Base-by-base conservation (phyloP, 2,113 vertebrate species). In the Nyctibius bracteatus region DNA sequence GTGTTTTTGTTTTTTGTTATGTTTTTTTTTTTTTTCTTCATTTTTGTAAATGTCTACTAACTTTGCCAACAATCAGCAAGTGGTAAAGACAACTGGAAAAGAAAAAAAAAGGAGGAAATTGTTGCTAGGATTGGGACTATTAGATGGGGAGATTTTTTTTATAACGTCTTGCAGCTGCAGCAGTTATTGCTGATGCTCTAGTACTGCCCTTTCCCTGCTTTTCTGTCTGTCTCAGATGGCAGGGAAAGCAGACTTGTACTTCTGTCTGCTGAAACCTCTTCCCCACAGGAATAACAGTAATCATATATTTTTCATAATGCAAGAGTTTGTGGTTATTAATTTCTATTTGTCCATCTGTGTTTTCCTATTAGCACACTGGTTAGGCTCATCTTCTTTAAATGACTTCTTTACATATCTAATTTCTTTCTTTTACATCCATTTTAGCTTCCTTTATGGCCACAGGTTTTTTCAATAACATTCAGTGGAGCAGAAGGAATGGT, bases 121-220 rank as follows among this genome's bases (percentile, higher is more conserved):
- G 57, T 91, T 88, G 27, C 65, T 82, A 41, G 75, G 71, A 66
- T 79, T 79, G 46, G 39, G 90, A 65, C 43, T 74, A 79, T 75
- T 67, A 75, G 80, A 93, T 65, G 33, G 30, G 59, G 66, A 72
- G 74, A 31, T 37, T 39, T 57, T 81, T 41, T 89, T 85, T 37
- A n/a, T 91, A 80, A 73, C 63, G 33, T 84, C 30, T 87, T 65
- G 61, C 93, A 95, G 94, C 88, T 94, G 83, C 94, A 95, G 72
- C 73, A 85, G 33, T 85, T 91, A 85, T 75, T 95, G 77, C 33
- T 82, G 55, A 46, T 95, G 66, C 18, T 68, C 58, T 54, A 47
- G 18, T 35, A 70, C 25, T 92, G 75, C 47, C 84, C 73, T 80
- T 91, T 71, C 55, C 44, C 83, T 94, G 79, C 30, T 74, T 71